Evolutionary conservation across 2,797 vertebrate genomes (phyloP), one percentile per base, ranked within the genome.

Genomic region (Sebastes minor): DNA sequence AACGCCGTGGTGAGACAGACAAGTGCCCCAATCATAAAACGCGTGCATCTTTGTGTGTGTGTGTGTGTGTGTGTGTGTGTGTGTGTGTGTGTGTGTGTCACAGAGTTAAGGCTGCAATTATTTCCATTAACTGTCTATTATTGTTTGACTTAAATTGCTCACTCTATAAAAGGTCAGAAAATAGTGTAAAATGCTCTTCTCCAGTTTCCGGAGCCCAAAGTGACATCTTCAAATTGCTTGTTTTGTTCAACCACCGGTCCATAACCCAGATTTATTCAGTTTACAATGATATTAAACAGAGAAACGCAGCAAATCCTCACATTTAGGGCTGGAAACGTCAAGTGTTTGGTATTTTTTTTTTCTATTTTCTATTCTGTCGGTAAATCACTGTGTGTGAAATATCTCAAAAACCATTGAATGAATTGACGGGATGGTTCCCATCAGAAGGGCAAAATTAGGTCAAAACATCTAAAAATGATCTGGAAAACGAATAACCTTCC

Each of bases 21-120:
- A 52, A 86, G 35, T 72, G 56, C 59, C 25, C 23, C 46, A 74
- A 35, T 80, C 59, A 56, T 62, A 38, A 80, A 71, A 32, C 3
- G 3, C 55, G 42, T 56, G 28, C 2, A 2, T 61, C 9, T 12
- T 35, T 38, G 35, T 33, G 35, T 10, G 27, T 22, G 23, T 35
- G 22, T 42, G 72, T 64, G 23, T n/a, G 23, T 33, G n/a, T 32
- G 32, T 32, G 33, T 9, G 25, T 18, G 20, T 28, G n/a, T 32
- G 72, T 64, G 77, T 64, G 77, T 55, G 52, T 22, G 56, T 65
- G 23, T n/a, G 23, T 33, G 22, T 46, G 73, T 64, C 13, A 57
- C 12, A 53, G 23, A 66, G 62, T n/a, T 33, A 22, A 20, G 20
- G 27, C 55, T 82, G 38, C 38, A 69, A 18, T 67, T 25, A 65